Evolutionary conservation across 2,888 invertebrate species (phyloP).

Genomic region (Rhorus exstirpatorius): DNA sequence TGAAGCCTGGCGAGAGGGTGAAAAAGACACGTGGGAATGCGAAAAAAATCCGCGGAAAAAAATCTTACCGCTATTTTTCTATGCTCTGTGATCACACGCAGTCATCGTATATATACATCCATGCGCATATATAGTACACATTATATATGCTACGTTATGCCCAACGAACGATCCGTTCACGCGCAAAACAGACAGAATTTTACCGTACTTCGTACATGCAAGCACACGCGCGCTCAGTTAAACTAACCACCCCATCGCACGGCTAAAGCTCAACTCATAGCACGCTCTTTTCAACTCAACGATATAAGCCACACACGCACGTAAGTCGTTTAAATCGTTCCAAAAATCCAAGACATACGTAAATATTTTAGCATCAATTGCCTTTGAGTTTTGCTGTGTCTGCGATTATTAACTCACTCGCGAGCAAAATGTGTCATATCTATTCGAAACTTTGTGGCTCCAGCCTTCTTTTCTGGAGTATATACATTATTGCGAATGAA

Average conservation of each 20-base stretch:
- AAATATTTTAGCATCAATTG: constrained; percentile 26
- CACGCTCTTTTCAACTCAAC: constrained; percentile 23
- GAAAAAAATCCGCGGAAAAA: constrained; percentile 37
- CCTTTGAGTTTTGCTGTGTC: constrained; percentile 23
- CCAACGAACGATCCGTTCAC: constrained; percentile 45
- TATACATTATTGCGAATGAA: too few species aligned
- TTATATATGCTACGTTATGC: constrained; percentile 22
- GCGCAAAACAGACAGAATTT: constrained; percentile 7
- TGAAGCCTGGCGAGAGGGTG: constrained; percentile 27
- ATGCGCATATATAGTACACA: neutral
- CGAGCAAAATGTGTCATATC: neutral
- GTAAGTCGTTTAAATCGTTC: constrained; percentile 55
- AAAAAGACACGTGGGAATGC: constrained; percentile 9
- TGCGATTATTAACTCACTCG: constrained; percentile 36
- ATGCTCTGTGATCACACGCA: constrained; percentile 33
- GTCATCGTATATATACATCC: constrained; percentile 8
- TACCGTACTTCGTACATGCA: constrained; percentile 16
- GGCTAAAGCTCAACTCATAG: constrained; percentile 43
- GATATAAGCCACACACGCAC: constrained; percentile 33
- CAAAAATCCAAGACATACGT: constrained; percentile 31
- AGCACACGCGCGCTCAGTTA: constrained; percentile 49
- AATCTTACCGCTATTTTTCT: constrained; percentile 52
- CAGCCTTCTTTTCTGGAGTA: too few species aligned
- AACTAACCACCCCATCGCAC: constrained; percentile 21
- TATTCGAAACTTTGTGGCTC: constrained; percentile 17